Base-by-base conservation (phyloP, 2,797 vertebrate genomes). In the Glossophaga mutica region DNA sequence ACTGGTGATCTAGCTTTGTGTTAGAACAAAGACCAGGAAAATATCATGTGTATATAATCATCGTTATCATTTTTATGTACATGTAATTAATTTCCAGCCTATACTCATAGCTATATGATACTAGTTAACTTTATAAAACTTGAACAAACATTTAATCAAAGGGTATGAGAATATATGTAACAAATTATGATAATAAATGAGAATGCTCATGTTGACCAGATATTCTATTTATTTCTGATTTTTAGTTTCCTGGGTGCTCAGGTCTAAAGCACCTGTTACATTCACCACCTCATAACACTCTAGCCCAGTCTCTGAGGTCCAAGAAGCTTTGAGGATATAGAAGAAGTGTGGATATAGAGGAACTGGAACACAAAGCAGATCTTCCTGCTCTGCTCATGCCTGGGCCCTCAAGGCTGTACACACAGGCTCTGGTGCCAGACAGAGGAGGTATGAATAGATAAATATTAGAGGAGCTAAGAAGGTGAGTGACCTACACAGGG, bases 11-110 rank as follows among this genome's bases (percentile, higher is more conserved):
- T 9, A 1, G 50, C 16, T 70, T n/a, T 6, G 29, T 3, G 5
- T 39, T 22, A 22, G 39, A 79, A 10, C 3, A 5, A 0, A 0
- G 26, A 22, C 0, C 37, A 12, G 55, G 70, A 46, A 8, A 16
- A 8, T 0, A 4, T 0, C 24, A 0, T 0, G 9, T 15, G 15
- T 0, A 4, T 3, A 8, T 7, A 9, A 5, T 3, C 14, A 2
- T 0, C 6, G 0, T 10, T 7, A 3, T 16, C 9, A 7, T 18
- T 22, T 42, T 18, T 14, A 5, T 26, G 16, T 6, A 16, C 42
- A 32, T 32, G 9, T n/a, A 79, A 1, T 1, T 15, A 3, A 39
- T 79, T 65, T 44, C 16, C 14, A 5, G 5, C 16, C 12, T 39
- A 0, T 2, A 22, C 14, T 39, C 52, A 18, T 1, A 46, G 32